Conservation (phyloP, 2,888 invertebrate genomes). For the Nowickia ferox region DNA sequence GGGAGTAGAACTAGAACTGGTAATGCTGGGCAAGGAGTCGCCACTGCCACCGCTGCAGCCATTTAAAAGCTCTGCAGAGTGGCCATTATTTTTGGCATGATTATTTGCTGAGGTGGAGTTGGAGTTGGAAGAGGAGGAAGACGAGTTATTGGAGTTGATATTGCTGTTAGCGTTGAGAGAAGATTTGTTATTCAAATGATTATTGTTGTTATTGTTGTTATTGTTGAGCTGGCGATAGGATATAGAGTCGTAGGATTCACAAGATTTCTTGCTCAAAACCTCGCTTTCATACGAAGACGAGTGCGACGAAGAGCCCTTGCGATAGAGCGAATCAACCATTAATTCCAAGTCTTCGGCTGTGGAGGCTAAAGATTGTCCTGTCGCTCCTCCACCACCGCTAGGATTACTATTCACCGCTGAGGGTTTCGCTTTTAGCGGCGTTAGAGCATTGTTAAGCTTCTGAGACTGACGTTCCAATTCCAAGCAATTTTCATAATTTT, state of each 20-base stretch:
- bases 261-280: slow-evolving; percentile 79
- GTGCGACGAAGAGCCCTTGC: slow-evolving; percentile 79
- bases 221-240: slow-evolving; percentile 79
- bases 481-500: slow-evolving; percentile 80
- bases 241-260: slow-evolving; percentile 82
- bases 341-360: slow-evolving; percentile 59
- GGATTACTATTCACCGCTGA: slow-evolving; percentile 67
- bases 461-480: slow-evolving; percentile 77
- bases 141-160: slow-evolving; percentile 67
- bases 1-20: slow-evolving; percentile 79
- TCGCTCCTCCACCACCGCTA: slow-evolving; percentile 45
- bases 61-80: slow-evolving; percentile 43
- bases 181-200: slow-evolving; percentile 72
- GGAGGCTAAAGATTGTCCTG: slow-evolving; percentile 41
- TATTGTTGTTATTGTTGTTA: slow-evolving; percentile 71
- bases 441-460: slow-evolving; percentile 66
- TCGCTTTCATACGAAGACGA: slow-evolving; percentile 80
- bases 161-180: slow-evolving; percentile 66
- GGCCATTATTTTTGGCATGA: slow-evolving; percentile 61
- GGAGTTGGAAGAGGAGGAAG: slow-evolving; percentile 59
- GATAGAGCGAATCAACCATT: slow-evolving; percentile 75
- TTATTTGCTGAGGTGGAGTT: slow-evolving; percentile 38
- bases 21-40: slow-evolving; percentile 77
- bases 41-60: slow-evolving; percentile 66
- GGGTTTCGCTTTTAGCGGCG: slow-evolving; percentile 8